Evolutionary conservation across 2,888 invertebrate genomes (phyloP).

Genomic region (Drosophila borealis): DNA sequence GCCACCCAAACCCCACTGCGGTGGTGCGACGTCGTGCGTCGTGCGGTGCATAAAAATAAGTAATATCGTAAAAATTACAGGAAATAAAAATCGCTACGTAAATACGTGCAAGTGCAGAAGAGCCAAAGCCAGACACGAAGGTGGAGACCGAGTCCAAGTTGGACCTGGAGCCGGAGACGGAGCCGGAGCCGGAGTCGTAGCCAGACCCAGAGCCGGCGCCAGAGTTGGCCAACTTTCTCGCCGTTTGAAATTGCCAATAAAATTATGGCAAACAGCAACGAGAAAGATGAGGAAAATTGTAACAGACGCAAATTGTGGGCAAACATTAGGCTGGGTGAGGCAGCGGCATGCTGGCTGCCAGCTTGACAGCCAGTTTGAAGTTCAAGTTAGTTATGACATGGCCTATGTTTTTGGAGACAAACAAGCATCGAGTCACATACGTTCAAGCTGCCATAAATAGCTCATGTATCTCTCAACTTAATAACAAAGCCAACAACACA

Average conservation of each 20-base stretch:
- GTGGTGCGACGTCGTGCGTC: slow-evolving; percentile 35
- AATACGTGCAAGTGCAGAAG: slow-evolving; percentile 73
- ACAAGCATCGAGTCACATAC: no score
- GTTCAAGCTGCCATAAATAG: no score
- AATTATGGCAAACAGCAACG: slow-evolving; percentile 64
- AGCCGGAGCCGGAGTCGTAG: slow-evolving; percentile 5
- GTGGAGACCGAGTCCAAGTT: slow-evolving; percentile 8
- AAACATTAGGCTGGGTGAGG: slow-evolving; percentile 7
- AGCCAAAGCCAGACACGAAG: slow-evolving; percentile 21
- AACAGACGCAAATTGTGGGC: slow-evolving; percentile 52
- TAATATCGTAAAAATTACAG: slow-evolving; percentile 80
- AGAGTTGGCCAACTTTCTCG: slow-evolving; percentile 69
- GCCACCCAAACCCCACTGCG: slow-evolving; percentile 20
- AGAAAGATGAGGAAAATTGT: slow-evolving; percentile 58
- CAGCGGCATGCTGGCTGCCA: slow-evolving; percentile 20
- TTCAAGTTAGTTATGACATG: slow-evolving; percentile 60
- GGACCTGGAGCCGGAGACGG: not conserved
- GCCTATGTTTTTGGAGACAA: slow-evolving; percentile 7
- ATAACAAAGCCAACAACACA: no score
- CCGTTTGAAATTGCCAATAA: slow-evolving; percentile 70
- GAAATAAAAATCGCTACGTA: slow-evolving; percentile 76
- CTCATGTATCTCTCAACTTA: no score
- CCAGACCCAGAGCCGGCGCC: slow-evolving; percentile 11
- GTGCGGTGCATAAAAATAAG: slow-evolving; percentile 78
- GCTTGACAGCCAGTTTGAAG: slow-evolving; percentile 48